phyloP scores from a whole-genome alignment of 2,113 vertebrate species.

The Saccopteryx bilineata region DNA sequence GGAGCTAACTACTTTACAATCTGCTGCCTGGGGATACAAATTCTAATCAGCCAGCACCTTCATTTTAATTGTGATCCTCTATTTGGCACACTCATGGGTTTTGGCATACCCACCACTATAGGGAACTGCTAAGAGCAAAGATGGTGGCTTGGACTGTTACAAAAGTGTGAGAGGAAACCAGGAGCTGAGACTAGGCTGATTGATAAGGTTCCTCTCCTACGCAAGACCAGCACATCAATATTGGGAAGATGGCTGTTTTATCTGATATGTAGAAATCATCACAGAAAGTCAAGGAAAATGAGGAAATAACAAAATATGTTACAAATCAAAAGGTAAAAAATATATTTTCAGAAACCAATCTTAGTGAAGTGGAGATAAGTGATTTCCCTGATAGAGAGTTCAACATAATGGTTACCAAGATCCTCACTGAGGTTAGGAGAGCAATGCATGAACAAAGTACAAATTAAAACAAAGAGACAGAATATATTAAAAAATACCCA shows the following conservation, averaged over 20 bases:
- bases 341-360: not conserved
- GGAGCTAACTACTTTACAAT: not conserved
- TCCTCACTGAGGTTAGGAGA: not conserved
- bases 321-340: not conserved
- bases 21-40: not conserved
- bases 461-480: not conserved
- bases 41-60: not conserved
- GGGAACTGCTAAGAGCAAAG: not conserved
- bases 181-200: not conserved
- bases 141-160: not conserved
- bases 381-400: not conserved
- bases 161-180: not conserved
- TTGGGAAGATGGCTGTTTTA: not conserved
- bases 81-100: not conserved
- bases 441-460: not conserved
- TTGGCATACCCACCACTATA: not conserved
- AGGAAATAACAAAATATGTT: not conserved
- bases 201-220: not conserved
- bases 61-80: not conserved
- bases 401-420: not conserved
- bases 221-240: not conserved
- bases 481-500: not conserved
- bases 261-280: not conserved
- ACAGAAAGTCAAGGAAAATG: not conserved
- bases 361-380: not conserved